Evolutionary conservation across 1,140 invertebrate species (phyloP), one percentile per base, ranked within the genome.

Genomic region (Drosophila tsacasi): DNA sequence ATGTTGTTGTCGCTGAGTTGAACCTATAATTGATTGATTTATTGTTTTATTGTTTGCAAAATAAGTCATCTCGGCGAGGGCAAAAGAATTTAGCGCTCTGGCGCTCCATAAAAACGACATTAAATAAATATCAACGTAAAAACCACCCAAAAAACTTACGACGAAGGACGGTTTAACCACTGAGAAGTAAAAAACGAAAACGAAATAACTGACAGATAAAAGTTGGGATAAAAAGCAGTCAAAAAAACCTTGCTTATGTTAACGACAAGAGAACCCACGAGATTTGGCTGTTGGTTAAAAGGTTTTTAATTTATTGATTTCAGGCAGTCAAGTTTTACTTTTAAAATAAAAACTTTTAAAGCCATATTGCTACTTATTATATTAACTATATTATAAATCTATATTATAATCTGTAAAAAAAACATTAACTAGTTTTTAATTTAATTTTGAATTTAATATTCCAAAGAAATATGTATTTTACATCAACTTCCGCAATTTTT

Each of bases 21-120:
- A 89, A 90, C 65, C 72, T 81, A 90, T 90, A 90, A 90, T 82
- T 90, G 85, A 90, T 90, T 90, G 85, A 90, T 90, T 90, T 90
- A 90, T 90, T 90, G 85, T 77, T 84, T 90, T 90, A 90, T 90
- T 90, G 85, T 90, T 90, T 90, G 85, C 85, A 90, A 90, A 90
- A 89, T 89, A 87, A 89, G 81, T 81, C 84, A 73, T 59, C 74
- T 67, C 32, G 35, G 55, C 64, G 40, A 44, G 52, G 35, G 46
- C 42, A 62, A 25, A 55, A 57, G 69, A 76, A 76, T 62, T 73
- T 73, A 73, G 69, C 69, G 69, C 69, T 73, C 54, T 73, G 69
- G 69, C 69, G 69, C 69, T 73, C 67, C 67, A 73, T 73, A 76
- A 76, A 64, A 74, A 57, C 59, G 35, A 65, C 60, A 60, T 64